A percentile compares a stretch with the other conserved stretches of the same genome.
phyloP scores from a whole-genome alignment of 2,113 vertebrate species.

The Vombatus ursinus region DNA sequence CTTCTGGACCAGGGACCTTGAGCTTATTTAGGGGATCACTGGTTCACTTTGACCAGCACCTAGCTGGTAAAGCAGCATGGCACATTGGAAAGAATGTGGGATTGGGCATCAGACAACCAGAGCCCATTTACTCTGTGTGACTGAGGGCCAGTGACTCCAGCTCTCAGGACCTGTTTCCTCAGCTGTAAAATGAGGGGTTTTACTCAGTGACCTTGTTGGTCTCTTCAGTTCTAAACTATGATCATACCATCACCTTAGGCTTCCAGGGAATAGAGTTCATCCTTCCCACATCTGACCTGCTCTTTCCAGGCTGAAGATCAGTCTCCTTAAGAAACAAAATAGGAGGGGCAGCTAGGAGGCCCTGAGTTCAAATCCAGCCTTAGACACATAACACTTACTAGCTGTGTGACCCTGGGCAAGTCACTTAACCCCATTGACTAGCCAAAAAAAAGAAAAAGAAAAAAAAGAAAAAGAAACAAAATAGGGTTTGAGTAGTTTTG shows the following conservation, averaged over 20 bases:
- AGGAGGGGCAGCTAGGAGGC: no score
- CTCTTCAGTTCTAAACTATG: background rate
- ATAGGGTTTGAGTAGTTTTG: background rate
- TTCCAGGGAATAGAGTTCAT: background rate
- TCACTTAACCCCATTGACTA: no score
- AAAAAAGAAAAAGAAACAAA: no score
- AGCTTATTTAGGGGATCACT: no score
- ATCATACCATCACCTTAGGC: background rate
- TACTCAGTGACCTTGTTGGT: background rate
- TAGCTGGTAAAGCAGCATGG: background rate
- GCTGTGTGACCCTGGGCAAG: no score
- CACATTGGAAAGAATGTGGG: background rate
- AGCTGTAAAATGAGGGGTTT: background rate
- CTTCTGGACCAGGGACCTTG: no score
- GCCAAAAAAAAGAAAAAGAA: no score
- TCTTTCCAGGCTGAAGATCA: background rate
- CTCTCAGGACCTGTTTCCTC: background rate
- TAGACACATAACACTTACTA: no score
- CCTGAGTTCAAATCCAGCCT: no score
- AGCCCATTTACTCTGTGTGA: background rate
- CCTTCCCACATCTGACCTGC: background rate
- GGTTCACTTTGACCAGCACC: no score
- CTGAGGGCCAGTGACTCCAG: background rate
- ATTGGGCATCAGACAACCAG: background rate
- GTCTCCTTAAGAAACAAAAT: background rate